Evolutionary conservation across 1,140 invertebrate genomes (phyloP), one percentile per base, ranked within the genome.

Genomic region (Pinna nobilis): DNA sequence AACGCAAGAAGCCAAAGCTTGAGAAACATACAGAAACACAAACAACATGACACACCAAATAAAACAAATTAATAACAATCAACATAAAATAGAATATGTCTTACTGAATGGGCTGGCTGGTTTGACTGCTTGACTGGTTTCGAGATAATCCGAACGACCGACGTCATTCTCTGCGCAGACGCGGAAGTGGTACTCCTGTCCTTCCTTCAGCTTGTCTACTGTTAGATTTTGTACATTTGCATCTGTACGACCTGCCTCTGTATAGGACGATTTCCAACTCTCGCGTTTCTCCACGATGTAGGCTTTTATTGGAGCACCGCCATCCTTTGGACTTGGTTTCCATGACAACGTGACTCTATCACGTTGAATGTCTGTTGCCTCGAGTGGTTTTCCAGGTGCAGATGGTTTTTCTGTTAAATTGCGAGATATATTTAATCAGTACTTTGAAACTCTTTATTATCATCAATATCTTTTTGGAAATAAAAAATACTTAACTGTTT

Each of bases 111-210:
- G 78, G 81, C 84, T 85, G 66, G 86, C 83, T 41, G 94, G 92
- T 30, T 94, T 93, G 15, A 98, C 92, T 25, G 96, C 86, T 23
- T 93, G 92, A 7, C 94, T 95, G 0, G 80, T 94, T 91, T 80
- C 97, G 94, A 82, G 97, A 2, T 97, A 93, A 78, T 98, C 95
- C 28, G 96, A 98, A 64, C 95, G 91, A 30, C 98, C 98, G 86
- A 99, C 97, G 4, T 98, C 94, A 88, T 99, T 99, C 88, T 99
- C 93, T 0, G 98, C 97, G 85, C 94, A 96, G 0, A 99, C 93
- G 57, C 98, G 90, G 93, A 99, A 99, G 81, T 97, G 92, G 84
- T 99, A 99, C 88, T 99, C 97, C 84, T 98, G 96, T 50, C 77
- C 81, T 67, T 98, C 96, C 65, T 94, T 93, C 32, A 99, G 90